A percentile compares a stretch with the other conserved stretches of the same genome.
phyloP scores from a whole-genome alignment of 2,888 invertebrate species.

The Eupithecia centaureata region DNA sequence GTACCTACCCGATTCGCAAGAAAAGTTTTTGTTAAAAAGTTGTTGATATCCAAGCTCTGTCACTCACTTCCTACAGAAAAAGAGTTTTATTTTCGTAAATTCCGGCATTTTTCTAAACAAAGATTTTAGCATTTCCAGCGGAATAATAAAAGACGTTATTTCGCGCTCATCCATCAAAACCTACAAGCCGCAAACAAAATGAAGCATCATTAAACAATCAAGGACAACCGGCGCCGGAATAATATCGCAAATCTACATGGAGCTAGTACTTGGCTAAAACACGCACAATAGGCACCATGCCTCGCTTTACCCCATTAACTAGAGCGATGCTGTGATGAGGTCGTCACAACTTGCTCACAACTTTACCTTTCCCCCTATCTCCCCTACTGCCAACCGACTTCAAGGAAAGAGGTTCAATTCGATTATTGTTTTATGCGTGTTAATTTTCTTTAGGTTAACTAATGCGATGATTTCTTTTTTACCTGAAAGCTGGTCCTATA shows the following conservation, averaged over 20 bases:
- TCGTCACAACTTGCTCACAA: slow-evolving; percentile 62
- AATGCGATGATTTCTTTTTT: too few species aligned
- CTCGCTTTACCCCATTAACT: slow-evolving; percentile 54
- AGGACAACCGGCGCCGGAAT: slow-evolving; percentile 41
- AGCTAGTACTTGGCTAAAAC: slow-evolving; percentile 39
- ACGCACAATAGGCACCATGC: slow-evolving; percentile 51
- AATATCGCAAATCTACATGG: slow-evolving; percentile 39
- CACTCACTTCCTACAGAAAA: not conserved
- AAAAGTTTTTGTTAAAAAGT: not conserved
- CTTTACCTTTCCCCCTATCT: slow-evolving; percentile 35
- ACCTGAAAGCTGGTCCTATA: too few species aligned
- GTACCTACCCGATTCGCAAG: not conserved
- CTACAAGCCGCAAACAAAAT: slow-evolving; percentile 37
- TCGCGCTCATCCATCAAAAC: slow-evolving; percentile 31
- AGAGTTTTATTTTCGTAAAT: slow-evolving; percentile 3
- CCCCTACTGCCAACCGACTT: too few species aligned
- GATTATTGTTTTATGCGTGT: too few species aligned
- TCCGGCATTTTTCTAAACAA: slow-evolving; percentile 7
- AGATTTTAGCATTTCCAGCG: slow-evolving; percentile 4
- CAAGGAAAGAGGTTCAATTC: too few species aligned
- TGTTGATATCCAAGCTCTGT: not conserved
- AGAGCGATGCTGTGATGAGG: slow-evolving; percentile 58
- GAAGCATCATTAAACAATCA: slow-evolving; percentile 45
- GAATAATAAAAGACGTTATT: slow-evolving; percentile 22
- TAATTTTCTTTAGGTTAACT: too few species aligned